These are phyloP conservation scores for Phyllotis vaccarum DNA, from an alignment of 2,797 vertebrate species.

Conservation along the genomic window DNA sequence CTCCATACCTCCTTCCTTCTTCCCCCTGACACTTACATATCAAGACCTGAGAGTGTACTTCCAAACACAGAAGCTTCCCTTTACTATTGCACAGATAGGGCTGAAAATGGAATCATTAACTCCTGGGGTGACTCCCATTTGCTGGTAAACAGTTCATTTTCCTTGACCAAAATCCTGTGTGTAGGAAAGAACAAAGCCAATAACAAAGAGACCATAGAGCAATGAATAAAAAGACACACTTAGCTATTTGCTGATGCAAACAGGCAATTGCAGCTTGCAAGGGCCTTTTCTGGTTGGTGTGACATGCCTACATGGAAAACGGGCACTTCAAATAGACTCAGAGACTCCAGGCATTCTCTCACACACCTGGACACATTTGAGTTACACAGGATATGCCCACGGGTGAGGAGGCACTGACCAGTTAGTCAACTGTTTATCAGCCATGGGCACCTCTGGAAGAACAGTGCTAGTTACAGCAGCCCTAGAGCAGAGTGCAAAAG, in stretches of 20 bases:
- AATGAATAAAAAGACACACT: conserved; percentile 34
- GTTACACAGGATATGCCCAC: neutral
- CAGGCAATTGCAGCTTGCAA: conserved; percentile 37
- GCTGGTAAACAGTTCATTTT: conserved; percentile 21
- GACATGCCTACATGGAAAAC: conserved; percentile 55
- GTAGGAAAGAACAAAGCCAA: neutral
- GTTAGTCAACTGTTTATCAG: neutral
- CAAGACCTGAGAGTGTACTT: neutral
- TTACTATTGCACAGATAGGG: neutral
- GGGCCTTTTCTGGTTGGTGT: conserved; percentile 51
- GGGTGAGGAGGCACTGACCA: neutral
- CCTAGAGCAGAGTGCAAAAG: conserved; percentile 48
- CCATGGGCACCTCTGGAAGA: conserved; percentile 17
- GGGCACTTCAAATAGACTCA: conserved; percentile 48
- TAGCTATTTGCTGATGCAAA: conserved; percentile 54
- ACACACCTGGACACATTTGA: conserved; percentile 15
- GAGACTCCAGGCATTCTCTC: conserved; percentile 15
- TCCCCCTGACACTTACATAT: neutral
- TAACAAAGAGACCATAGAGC: conserved; percentile 34
- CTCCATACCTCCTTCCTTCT: neutral
- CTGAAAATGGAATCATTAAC: conserved; percentile 16
- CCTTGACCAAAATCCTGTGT: conserved; percentile 35
- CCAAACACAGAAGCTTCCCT: neutral
- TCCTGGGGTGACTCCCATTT: neutral
- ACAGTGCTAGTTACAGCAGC: conserved; percentile 27